Percentiles rank a stretch among this genome's conserved stretches.
Evolutionary conservation across 2,797 vertebrate genomes (phyloP).

Genomic region (Aythya fuligula): DNA sequence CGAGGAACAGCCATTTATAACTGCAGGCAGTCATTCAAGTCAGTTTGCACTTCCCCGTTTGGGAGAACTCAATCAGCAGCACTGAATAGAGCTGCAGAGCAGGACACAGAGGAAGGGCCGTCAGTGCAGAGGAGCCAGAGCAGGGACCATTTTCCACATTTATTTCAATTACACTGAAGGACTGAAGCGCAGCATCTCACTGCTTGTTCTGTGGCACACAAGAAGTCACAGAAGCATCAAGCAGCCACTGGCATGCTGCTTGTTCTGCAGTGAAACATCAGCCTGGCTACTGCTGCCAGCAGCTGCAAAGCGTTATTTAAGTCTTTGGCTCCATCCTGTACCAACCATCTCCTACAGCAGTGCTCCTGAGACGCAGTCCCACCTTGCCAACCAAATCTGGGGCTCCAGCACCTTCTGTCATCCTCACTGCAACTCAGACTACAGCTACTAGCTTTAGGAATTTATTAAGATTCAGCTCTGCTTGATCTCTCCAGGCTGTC

Average conservation of each 20-base stretch:
- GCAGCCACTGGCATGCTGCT: neutral
- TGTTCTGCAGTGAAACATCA: neutral
- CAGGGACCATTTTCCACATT: neutral
- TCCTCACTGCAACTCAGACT: neutral
- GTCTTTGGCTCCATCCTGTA: neutral
- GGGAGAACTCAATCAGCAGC: neutral
- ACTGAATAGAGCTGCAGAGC: neutral
- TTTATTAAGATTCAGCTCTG: neutral
- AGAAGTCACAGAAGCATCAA: neutral
- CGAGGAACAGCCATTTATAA: neutral
- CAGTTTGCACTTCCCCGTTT: neutral
- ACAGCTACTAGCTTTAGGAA: neutral
- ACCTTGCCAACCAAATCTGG: neutral
- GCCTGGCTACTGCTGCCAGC: neutral
- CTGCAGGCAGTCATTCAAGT: neutral
- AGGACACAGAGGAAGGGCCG: neutral
- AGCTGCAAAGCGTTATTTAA: neutral
- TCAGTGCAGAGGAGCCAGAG: neutral
- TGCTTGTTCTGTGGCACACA: accelerated
- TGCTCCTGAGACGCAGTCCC: too few species aligned
- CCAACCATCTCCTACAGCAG: neutral
- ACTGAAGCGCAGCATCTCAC: neutral
- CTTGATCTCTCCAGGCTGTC: neutral
- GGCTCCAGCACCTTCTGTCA: neutral
- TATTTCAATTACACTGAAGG: neutral